These are phyloP conservation scores for Aurelia sp. DNA, from an alignment of 30 jellyfish, hydroid and myxozoan species.

Conservation along the genomic window DNA sequence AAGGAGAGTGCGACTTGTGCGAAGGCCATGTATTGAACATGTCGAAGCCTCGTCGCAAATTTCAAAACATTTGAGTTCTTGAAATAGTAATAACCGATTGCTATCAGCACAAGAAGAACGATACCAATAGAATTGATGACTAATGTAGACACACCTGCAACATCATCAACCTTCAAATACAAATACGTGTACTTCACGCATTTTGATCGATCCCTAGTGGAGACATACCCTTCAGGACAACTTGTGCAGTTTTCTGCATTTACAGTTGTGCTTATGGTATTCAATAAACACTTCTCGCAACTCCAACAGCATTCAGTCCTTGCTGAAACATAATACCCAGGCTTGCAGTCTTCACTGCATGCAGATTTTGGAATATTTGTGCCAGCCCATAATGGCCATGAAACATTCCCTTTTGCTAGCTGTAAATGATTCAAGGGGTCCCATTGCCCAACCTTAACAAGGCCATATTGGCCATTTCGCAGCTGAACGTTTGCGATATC, in stretches of 20 bases:
- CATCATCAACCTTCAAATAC: constrained; percentile 27
- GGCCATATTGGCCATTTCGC: constrained; percentile 14
- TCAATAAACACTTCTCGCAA: constrained; percentile 66
- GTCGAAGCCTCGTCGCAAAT: constrained; percentile 6
- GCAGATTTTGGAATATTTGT: constrained; percentile 62
- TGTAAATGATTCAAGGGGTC: constrained; percentile 8
- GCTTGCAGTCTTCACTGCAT: constrained; percentile 80
- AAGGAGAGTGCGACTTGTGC: constrained; percentile 35
- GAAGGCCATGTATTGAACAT: constrained; percentile 17
- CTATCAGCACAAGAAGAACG: constrained; percentile 9
- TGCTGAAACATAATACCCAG: constrained; percentile 80
- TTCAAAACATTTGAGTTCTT: background rate
- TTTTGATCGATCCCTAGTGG: constrained; percentile 51
- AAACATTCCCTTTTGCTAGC: constrained; percentile 18
- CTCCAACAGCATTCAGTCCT: constrained; percentile 91
- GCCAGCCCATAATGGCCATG: constrained; percentile 76
- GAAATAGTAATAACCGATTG: constrained; percentile 38
- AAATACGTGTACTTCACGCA: constrained; percentile 65
- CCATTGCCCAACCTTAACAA: constrained; percentile 77
- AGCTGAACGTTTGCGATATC: constrained; percentile 70
- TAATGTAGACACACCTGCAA: constrained; percentile 71
- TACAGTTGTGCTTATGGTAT: constrained; percentile 58
- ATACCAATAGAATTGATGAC: constrained; percentile 66
- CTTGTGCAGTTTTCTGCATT: constrained; percentile 69
- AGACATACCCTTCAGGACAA: constrained; percentile 70